phyloP scores from a whole-genome alignment of 2,797 vertebrate genomes.

The Syncerus caffer region DNA sequence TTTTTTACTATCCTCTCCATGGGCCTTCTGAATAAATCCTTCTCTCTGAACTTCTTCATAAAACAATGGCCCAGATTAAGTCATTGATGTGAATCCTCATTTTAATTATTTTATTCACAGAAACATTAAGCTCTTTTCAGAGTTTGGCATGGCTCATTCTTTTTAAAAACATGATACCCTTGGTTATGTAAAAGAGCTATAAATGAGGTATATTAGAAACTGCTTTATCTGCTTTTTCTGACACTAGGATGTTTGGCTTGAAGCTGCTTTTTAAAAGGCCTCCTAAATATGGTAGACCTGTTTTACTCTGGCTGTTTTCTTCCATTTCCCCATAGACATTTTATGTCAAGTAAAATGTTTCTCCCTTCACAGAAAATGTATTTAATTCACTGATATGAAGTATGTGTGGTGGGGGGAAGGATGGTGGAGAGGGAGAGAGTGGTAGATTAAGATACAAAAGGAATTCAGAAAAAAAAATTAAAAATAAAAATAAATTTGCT shows the following conservation, averaged over 20 bases:
- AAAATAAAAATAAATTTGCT: background rate
- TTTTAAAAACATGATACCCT: background rate
- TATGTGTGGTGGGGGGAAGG: background rate
- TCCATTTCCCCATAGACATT: background rate
- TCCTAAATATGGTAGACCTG: background rate
- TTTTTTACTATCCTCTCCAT: background rate
- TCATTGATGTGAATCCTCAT: slow-evolving; percentile 41
- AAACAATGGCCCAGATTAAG: slow-evolving; percentile 54
- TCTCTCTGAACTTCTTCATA: slow-evolving; percentile 46
- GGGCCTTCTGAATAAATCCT: slow-evolving; percentile 28
- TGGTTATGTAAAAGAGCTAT: slow-evolving; percentile 41
- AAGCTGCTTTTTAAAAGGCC: background rate
- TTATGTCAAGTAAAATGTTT: background rate
- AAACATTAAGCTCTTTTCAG: slow-evolving; percentile 68
- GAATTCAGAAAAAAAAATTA: slow-evolving; percentile 9
- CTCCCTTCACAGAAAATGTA: slow-evolving; percentile 5
- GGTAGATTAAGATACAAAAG: background rate
- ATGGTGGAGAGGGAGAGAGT: background rate
- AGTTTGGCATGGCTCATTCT: background rate
- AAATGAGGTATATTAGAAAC: slow-evolving; percentile 15
- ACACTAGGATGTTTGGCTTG: background rate
- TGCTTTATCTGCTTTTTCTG: background rate
- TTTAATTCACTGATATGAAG: background rate
- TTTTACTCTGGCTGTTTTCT: background rate
- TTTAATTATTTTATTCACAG: slow-evolving; percentile 68